These are phyloP conservation scores for Burhinus oedicnemus DNA, from an alignment of 2,113 vertebrate species.

Conservation along the genomic window DNA sequence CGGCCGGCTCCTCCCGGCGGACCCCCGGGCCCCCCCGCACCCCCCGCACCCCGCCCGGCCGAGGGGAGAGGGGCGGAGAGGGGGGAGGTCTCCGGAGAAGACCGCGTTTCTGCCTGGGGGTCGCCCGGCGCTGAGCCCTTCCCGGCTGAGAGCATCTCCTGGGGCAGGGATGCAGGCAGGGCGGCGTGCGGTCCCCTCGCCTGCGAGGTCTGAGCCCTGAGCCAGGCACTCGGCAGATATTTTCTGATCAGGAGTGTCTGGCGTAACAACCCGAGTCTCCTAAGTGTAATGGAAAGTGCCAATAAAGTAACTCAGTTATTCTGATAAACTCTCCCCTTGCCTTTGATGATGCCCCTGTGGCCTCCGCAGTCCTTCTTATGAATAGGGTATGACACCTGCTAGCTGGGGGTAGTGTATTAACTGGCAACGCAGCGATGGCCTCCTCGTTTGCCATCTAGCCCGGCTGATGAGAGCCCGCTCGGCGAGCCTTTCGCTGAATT, in stretches of 20 bases:
- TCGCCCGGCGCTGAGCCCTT: background rate
- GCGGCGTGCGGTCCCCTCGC: accelerated
- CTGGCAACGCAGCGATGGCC: background rate
- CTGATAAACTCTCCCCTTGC: background rate
- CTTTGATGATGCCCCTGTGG: background rate
- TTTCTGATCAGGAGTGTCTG: background rate
- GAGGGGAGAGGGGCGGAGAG: background rate
- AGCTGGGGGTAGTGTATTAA: background rate
- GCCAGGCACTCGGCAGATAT: background rate
- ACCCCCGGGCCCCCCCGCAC: too few relatives aligned
- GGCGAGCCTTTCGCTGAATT: background rate
- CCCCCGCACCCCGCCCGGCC: too few relatives aligned
- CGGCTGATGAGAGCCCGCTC: background rate
- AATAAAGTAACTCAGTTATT: background rate
- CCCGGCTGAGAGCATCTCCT: background rate
- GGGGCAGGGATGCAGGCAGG: background rate
- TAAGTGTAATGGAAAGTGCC: background rate
- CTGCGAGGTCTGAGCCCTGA: background rate
- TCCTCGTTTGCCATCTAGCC: background rate
- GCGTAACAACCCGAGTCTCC: background rate
- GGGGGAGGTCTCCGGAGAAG: background rate
- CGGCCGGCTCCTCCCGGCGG: too few relatives aligned
- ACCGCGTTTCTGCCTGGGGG: background rate
- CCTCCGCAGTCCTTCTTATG: background rate
- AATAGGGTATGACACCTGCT: background rate